Conservation (phyloP, 2,797 vertebrate species). For the Alosa sapidissima region DNA sequence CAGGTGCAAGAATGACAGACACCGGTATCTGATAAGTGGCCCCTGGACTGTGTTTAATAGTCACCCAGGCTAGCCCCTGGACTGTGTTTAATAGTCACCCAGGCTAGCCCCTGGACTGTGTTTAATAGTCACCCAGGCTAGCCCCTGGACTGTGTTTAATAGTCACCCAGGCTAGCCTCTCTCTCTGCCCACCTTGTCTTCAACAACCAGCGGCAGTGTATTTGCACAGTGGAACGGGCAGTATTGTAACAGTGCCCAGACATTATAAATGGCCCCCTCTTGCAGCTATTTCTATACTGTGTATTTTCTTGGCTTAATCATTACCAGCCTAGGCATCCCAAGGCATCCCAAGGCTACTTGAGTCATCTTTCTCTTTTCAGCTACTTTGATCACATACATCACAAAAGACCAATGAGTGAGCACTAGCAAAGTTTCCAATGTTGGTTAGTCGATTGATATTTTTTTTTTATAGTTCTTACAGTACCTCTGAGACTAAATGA, state of each 20-base stretch:
- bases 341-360: conserved; percentile 41
- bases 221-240: conserved; percentile 23
- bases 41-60: too few species aligned
- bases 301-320: conserved; percentile 60
- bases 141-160: not conserved
- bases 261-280: conserved; percentile 40
- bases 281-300: conserved; percentile 25
- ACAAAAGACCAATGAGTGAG: not conserved
- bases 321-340: conserved; percentile 68
- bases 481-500: not conserved
- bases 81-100: too few species aligned
- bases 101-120: too few species aligned
- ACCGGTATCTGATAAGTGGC: not conserved
- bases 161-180: not conserved
- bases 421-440: not conserved
- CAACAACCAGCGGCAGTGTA: not conserved
- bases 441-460: not conserved
- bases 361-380: conserved; percentile 22
- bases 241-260: conserved; percentile 21
- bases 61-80: too few species aligned
- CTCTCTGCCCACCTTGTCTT: not conserved
- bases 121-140: too few species aligned
- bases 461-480: not conserved
- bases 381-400: not conserved
- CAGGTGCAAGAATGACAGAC: not conserved